Evolutionary conservation across 1,140 invertebrate species (phyloP), one percentile per base, ranked within the genome.

Genomic region (Manduca sexta): DNA sequence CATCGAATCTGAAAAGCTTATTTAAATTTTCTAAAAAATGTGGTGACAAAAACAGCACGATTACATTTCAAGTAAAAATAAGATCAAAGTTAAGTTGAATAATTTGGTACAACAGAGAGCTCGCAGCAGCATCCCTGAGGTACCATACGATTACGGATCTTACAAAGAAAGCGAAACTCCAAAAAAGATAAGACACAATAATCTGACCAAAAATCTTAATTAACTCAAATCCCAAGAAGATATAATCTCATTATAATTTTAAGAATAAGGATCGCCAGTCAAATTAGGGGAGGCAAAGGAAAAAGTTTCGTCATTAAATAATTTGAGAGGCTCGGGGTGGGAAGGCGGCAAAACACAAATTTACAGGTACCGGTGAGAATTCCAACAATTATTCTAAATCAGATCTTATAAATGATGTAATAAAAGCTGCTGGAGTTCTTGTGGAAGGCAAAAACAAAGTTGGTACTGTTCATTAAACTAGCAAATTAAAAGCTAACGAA

Each of bases 401-500:
- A 14, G 10, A 17, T 12, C 16, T 34, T 46, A 34, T 17, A 8
- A 2, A 8, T 43, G 30, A 37, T 17, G 2, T 0, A 6, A 33
- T 41, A 31, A 40, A 14, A 16, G 30, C 11, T 13, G 14, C 18
- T 10, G 18, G 4, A 38, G 10, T 17, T 8, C 6, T 31, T 29
- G 10, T 30, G 10, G 34, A 26, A 1, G 16, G 39, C 14, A 39
- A 34, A 31, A 10, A 12, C 33, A 40, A 33, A 3, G n/a, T 40
- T 39, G 43, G 7, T 4, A 13, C 7, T 42, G 37, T 45, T 38
- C 21, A 39, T 45, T 52, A 45, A 52, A 52, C 49, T 52, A 45
- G 42, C 18, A 52, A 52, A 52, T 52, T 52, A 52, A 52, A 52
- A 52, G 49, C 33, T 52, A 52, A 52, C 35, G 21, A 52, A 52